Evolutionary conservation across 2,113 vertebrate genomes (phyloP), one percentile per base, ranked within the genome.

Genomic region (Callaeas wilsoni): DNA sequence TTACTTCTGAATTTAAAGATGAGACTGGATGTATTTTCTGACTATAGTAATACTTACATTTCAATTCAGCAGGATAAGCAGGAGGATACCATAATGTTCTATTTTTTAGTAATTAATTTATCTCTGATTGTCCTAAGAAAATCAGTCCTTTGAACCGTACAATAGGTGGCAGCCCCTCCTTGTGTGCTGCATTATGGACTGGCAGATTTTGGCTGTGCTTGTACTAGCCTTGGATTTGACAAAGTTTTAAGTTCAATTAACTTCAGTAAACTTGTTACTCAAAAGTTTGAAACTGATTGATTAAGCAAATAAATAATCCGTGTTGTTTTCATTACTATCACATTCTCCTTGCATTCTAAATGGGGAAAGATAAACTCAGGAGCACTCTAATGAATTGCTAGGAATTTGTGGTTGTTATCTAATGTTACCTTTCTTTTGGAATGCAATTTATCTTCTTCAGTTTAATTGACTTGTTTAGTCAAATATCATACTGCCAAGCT

Each of bases 381-480:
- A 95, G 59, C 74, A 83, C 81, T 74, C 81, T 94, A 95, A 94
- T 86, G 89, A 94, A 91, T 94, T 91, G 67, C 63, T 80, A 55
- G 90, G 80, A 90, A 86, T 92, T 77, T 49, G 59, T 2, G 11
- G 55, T 91, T 81, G 89, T 94, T 96, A 96, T 96, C 94, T 96
- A 89, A 85, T 59, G 63, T 64, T 96, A 88, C 67, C 63, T 91
- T 87, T 94, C 84, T 91, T 69, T 84, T 63, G 50, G 42, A 90
- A 90, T 26, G 75, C 44, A 95, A 94, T 96, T 94, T 90, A 91
- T 96, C 90, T 96, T 91, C 89, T 90, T 93, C 67, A 52, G 70
- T 93, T 96, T 94, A 95, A 96, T 96, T 93, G 94, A 92, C 70
- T 84, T 91, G 70, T 95, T 91, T 90, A 94, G 91, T 88, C 90